Percentiles rank a stretch among this genome's conserved stretches.
These are phyloP conservation scores for Calliphora vicina DNA, from an alignment of 1,140 invertebrate genomes.

Conservation along the genomic window DNA sequence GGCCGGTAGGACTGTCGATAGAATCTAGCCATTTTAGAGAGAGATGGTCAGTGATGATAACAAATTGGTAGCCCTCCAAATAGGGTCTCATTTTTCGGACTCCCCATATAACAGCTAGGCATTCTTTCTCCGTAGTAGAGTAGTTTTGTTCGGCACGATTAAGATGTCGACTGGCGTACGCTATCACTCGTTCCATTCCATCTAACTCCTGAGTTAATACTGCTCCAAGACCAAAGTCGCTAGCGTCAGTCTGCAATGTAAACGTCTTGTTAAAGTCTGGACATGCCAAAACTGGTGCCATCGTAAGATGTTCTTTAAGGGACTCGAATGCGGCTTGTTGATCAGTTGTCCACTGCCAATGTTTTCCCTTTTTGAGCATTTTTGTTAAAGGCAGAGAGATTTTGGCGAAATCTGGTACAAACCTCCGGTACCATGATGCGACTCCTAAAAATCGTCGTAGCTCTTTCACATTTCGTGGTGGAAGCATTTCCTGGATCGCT, in stretches of 20 bases:
- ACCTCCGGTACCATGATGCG: too few relatives aligned
- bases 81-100: slow-evolving; percentile 64
- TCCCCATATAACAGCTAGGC: slow-evolving; percentile 52
- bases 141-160: slow-evolving; percentile 42
- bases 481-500: too few relatives aligned
- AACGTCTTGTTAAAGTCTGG: slow-evolving; percentile 46
- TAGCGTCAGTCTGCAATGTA: slow-evolving; percentile 37
- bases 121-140: slow-evolving; percentile 42
- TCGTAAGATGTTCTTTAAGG: slow-evolving; percentile 26
- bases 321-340: slow-evolving; percentile 32
- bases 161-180: slow-evolving; percentile 37
- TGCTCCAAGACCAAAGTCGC: slow-evolving; percentile 40
- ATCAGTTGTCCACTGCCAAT: slow-evolving; percentile 20
- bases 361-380: not conserved
- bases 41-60: slow-evolving; percentile 42
- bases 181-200: slow-evolving; percentile 42
- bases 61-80: slow-evolving; percentile 63
- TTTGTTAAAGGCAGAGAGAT: too few relatives aligned
- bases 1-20: too few relatives aligned
- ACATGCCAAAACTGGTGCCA: slow-evolving; percentile 40
- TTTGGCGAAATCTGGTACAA: too few relatives aligned
- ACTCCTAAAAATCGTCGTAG: too few relatives aligned
- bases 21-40: too few relatives aligned
- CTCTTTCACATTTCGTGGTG: too few relatives aligned
- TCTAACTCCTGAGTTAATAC: slow-evolving; percentile 41